Percentiles rank a stretch among this genome's conserved stretches.
These are phyloP conservation scores for Drosophila anomalata DNA, from an alignment of 2,888 invertebrate genomes.

Conservation along the genomic window DNA sequence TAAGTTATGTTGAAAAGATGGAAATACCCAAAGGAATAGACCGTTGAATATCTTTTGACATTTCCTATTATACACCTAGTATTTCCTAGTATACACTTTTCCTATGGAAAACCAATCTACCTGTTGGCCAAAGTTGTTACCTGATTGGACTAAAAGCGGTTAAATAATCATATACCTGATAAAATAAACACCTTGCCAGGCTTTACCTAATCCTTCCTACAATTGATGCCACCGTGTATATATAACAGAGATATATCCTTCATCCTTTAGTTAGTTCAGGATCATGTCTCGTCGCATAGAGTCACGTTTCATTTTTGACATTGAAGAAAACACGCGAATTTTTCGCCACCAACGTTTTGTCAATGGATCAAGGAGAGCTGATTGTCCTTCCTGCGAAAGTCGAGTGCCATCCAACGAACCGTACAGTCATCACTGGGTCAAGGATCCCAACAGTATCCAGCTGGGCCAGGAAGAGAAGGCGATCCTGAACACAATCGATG, in stretches of 20 bases:
- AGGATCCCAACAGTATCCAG: constrained; percentile 10
- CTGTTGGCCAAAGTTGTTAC: neutral
- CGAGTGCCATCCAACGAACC: constrained; percentile 41
- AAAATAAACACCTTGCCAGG: neutral
- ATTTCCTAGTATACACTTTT: neutral
- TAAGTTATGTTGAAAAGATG: neutral
- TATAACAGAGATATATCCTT: neutral
- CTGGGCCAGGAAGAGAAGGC: constrained; percentile 36
- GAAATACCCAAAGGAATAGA: neutral
- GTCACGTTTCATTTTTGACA: constrained; percentile 51
- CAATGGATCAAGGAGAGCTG: constrained; percentile 22
- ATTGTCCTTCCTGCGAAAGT: constrained; percentile 55
- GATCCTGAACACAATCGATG: constrained; percentile 56
- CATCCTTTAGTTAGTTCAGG: constrained; percentile 3
- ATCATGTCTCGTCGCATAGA: constrained; percentile 38
- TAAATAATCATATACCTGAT: constrained; percentile 7
- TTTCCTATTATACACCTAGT: neutral
- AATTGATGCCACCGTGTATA: neutral
- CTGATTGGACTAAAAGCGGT: neutral
- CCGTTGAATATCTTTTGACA: neutral
- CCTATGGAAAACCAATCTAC: neutral
- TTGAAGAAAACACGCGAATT: constrained; percentile 16
- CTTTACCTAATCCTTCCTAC: neutral
- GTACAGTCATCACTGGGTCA: constrained; percentile 57
- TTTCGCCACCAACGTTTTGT: constrained; percentile 45